Conservation (phyloP, 2,888 invertebrate species). For the Physocephala rufipes region DNA sequence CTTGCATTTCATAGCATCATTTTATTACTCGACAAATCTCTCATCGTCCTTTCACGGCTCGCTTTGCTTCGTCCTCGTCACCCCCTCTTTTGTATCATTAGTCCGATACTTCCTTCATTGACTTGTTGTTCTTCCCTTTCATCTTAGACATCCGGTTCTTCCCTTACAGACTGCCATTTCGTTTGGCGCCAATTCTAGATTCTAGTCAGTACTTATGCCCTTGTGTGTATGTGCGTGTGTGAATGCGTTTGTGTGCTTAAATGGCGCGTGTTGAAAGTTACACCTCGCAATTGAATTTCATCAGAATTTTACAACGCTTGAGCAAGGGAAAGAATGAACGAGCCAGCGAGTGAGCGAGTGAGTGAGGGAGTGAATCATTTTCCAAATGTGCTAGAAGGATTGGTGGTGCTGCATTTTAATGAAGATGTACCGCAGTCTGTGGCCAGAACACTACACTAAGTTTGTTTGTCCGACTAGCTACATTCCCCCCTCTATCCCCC, state of each 20-base stretch:
- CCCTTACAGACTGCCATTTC: neutral
- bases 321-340: neutral
- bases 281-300: slow-evolving; percentile 40
- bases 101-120: too few relatives aligned
- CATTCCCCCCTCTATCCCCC: neutral
- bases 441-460: slow-evolving; percentile 9
- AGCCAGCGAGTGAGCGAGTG: neutral
- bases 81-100: neutral
- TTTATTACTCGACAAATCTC: neutral
- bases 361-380: too few relatives aligned
- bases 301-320: slow-evolving; percentile 21
- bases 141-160: neutral
- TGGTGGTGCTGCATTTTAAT: slow-evolving; percentile 38
- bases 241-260: neutral
- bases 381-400: too few relatives aligned
- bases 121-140: neutral
- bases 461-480: neutral
- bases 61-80: slow-evolving; percentile 13
- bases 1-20: slow-evolving; percentile 14
- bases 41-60: neutral
- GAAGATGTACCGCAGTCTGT: slow-evolving; percentile 33
- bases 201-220: too few relatives aligned
- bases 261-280: slow-evolving; percentile 38
- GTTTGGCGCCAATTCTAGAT: too few relatives aligned
- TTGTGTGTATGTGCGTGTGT: too few relatives aligned